phyloP scores from a whole-genome alignment of 2,888 invertebrate species.

The Diachrysia chrysitis region DNA sequence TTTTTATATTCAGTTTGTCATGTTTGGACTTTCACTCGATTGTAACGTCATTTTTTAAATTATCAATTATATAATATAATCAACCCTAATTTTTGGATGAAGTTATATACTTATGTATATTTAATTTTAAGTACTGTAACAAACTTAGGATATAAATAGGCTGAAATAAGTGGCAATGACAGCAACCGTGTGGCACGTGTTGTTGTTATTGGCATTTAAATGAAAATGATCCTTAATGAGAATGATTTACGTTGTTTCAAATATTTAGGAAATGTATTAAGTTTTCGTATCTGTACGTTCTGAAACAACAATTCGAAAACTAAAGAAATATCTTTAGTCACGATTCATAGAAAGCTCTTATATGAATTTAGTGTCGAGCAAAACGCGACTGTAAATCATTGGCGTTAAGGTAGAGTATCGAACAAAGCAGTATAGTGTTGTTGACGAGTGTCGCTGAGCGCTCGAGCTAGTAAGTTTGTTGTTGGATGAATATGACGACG shows the following conservation, averaged over 20 bases:
- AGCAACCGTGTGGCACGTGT: slow-evolving; percentile 40
- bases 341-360: not conserved
- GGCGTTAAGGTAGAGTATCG: slow-evolving; percentile 48
- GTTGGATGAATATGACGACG: slow-evolving; percentile 57
- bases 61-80: slow-evolving; percentile 47
- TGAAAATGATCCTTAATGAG: slow-evolving; percentile 37
- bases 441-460: slow-evolving; percentile 57
- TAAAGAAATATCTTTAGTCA: not conserved
- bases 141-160: slow-evolving; percentile 48
- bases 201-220: slow-evolving; percentile 44
- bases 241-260: slow-evolving; percentile 27
- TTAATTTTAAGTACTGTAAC: slow-evolving; percentile 52
- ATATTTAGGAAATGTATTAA: not conserved
- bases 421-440: slow-evolving; percentile 55
- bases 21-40: slow-evolving; percentile 40
- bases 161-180: slow-evolving; percentile 44
- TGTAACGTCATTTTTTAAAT: slow-evolving; percentile 39
- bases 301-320: not conserved
- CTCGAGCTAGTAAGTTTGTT: slow-evolving; percentile 62
- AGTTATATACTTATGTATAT: slow-evolving; percentile 55
- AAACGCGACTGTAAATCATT: slow-evolving; percentile 23
- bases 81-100: slow-evolving; percentile 52
- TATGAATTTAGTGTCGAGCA: not conserved
- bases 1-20: slow-evolving; percentile 52
- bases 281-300: not conserved